Base-by-base conservation (phyloP, 1,140 invertebrate species). In the Uloborus diversus region DNA sequence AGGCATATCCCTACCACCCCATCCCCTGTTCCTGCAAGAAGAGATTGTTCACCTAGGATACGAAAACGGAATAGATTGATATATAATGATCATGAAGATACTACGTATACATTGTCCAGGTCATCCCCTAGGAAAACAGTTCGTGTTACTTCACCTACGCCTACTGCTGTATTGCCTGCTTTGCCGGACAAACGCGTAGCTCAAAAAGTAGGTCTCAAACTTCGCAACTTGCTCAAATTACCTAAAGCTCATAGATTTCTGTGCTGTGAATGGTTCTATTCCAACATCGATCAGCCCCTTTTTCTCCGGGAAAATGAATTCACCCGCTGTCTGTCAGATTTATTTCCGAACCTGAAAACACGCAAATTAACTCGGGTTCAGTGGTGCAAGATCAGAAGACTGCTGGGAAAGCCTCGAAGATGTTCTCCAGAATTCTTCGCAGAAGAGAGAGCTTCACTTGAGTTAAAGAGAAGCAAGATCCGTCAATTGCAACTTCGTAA, bases 201-300 rank as follows among this genome's bases (percentile, higher is more conserved):
- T 0, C 95, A 97, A 84, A 91, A 92, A 83, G 95, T 97, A 84
- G 96, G 96, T 1, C 91, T 96, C 87, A 88, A 95, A 81, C 88
- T 99, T 47, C 90, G 96, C 83, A 99, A 99, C 89, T 89, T 99
- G n/a, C 89, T 99, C 0, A 99, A 99, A 88, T 88, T 99, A 81
- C 97, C 98, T 0, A 99, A 99, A 89, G 97, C 97, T 25, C 97
- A 99, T 86, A 97, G 97, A 89, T 99, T 96, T 96, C 96, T 99
- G 1, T 98, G 96, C 85, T 98, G 96, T 87, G 98, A 99, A 86
- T 99, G 96, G 93, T 99, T 99, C 88, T 99, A 99, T 86, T 99
- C 96, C 83, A 98, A 98, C 85, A 93, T 99, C 83, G 97, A 99
- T 86, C 90, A 91, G 91, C 92, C 88, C 86, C 88, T 99, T 11